Percentiles rank a stretch among this genome's conserved stretches.
Conservation (phyloP, 1,140 invertebrate species). For the Lutraria rhynchaena region DNA sequence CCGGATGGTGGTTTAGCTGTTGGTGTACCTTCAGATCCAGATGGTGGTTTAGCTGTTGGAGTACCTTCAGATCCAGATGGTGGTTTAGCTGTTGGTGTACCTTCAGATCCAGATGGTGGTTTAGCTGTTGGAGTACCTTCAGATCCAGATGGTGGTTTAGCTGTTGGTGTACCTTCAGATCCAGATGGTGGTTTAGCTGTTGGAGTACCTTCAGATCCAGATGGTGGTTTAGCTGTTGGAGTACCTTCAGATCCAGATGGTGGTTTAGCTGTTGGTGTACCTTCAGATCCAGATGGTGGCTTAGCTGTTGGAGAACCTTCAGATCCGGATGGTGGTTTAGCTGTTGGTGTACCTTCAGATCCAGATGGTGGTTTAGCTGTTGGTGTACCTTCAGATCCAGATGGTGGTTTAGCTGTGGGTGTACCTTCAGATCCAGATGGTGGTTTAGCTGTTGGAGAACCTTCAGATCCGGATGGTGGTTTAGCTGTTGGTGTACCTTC, state of each 20-base stretch:
- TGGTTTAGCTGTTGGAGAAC: constrained; percentile 1
- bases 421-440: not conserved
- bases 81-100: constrained; percentile 20
- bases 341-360: constrained; percentile 34
- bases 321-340: constrained; percentile 17
- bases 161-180: constrained; percentile 24
- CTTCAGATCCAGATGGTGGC: not conserved
- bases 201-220: not conserved
- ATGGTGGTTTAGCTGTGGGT: constrained; percentile 35
- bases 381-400: not conserved
- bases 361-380: constrained; percentile 37
- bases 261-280: constrained; percentile 50
- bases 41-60: constrained; percentile 31
- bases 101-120: constrained; percentile 2
- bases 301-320: constrained; percentile 32
- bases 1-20: constrained; percentile 35
- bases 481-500: constrained; percentile 24
- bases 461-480: not conserved
- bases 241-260: constrained; percentile 11
- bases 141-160: not conserved
- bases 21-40: constrained; percentile 21
- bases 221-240: constrained; percentile 33
- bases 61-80: not conserved
- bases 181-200: constrained; percentile 1
- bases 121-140: constrained; percentile 1